Evolutionary conservation across 2,113 vertebrate genomes (phyloP), one percentile per base, ranked within the genome.

Genomic region (Scomber scombrus): DNA sequence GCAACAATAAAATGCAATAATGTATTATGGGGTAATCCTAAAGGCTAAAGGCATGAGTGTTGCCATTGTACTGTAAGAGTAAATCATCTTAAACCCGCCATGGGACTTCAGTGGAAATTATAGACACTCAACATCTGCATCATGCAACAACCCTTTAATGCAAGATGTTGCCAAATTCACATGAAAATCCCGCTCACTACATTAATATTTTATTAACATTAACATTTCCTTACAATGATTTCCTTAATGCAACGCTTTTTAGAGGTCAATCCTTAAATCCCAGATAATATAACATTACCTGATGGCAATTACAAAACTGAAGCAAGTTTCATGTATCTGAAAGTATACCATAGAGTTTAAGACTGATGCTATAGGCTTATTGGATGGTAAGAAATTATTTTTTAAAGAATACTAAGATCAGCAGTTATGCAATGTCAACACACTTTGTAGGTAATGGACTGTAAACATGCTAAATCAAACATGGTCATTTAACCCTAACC

Each of bases 401-500:
- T 16, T 5, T 7, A 57, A 56, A 61, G 6, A 49, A 23, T 13
- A 54, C 18, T 15, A 54, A 26, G n/a, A 62, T 66, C 15, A 50
- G 16, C 45, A 50, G 11, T 71, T 68, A 57, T 56, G 43, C 6
- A 56, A 57, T 56, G 1, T 52, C 16, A 12, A 63, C 23, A 58
- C 14, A n/a, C 26, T 64, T 76, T 76, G 5, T 13, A 62, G n/a
- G 52, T 81, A 67, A 81, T 70, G 23, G 40, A 40, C 31, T 14
- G 16, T 26, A 51, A 71, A 47, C 14, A 45, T 50, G 61, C 3
- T 10, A 58, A 76, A 64, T 56, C 49, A 69, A 49, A 5, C 69
- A 31, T 43, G 66, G 49, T 69, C 49, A 73, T 68, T 80, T 85
- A 75, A 85, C 61, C 19, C 50, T 12, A 50, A 70, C 26, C 54